phyloP scores from a whole-genome alignment of 2,113 vertebrate species.

The Cyanoderma ruficeps region DNA sequence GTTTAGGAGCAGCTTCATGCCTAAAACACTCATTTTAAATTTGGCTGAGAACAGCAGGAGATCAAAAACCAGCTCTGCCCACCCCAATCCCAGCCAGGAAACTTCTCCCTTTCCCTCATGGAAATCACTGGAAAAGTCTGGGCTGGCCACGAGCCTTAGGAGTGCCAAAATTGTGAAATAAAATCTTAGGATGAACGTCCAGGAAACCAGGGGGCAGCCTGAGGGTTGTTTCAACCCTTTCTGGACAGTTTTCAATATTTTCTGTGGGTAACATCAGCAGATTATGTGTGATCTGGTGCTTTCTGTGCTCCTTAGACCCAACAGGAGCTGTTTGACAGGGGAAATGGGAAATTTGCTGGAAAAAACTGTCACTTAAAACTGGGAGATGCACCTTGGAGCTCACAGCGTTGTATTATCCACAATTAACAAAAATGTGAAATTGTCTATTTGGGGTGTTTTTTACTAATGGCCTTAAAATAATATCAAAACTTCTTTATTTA shows the following conservation, averaged over 20 bases:
- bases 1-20: neutral
- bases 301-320: fast-evolving
- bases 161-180: neutral
- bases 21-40: neutral
- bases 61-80: neutral
- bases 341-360: neutral
- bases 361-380: neutral
- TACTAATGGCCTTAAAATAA: neutral
- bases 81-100: neutral
- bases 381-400: neutral
- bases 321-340: neutral
- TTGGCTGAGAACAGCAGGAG: neutral
- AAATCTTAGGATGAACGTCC: neutral
- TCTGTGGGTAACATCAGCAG: neutral
- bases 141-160: fast-evolving
- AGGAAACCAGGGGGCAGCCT: fast-evolving
- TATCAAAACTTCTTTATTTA: neutral
- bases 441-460: neutral
- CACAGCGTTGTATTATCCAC: neutral
- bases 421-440: neutral
- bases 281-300: neutral
- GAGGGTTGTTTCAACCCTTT: neutral
- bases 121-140: neutral
- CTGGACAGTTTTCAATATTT: neutral
- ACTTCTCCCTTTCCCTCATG: neutral